Evolutionary conservation across 2,797 vertebrate genomes (phyloP).

Genomic region (Galaxias olidus): DNA sequence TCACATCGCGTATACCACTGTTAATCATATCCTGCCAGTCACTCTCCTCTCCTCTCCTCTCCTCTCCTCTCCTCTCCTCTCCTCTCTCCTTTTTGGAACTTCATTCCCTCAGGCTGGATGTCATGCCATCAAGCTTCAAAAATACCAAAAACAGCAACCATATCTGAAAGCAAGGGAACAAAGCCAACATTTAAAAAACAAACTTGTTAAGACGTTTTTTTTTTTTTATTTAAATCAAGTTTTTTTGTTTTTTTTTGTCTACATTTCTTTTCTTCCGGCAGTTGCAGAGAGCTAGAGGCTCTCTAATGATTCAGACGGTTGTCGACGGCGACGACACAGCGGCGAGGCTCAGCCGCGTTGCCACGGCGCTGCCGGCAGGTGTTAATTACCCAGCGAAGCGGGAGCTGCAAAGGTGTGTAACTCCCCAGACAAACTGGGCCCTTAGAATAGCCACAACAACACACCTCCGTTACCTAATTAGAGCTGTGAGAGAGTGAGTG

Average conservation of each 20-base stretch:
- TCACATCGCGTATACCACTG: constrained; percentile 60
- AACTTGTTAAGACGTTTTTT: constrained; percentile 23
- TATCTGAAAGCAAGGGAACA: constrained; percentile 26
- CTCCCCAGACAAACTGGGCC: constrained; percentile 46
- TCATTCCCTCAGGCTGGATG: constrained; percentile 60
- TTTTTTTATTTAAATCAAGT: too few species aligned
- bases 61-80: not conserved
- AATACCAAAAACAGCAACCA: constrained; percentile 5
- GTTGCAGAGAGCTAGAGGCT: constrained; percentile 24
- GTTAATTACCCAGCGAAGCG: constrained; percentile 71
- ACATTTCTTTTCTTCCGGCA: not conserved
- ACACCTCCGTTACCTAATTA: constrained; percentile 73
- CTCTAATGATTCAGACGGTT: constrained; percentile 47
- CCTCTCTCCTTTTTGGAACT: constrained; percentile 43
- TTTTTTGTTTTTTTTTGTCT: too few species aligned
- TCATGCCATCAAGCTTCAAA: constrained; percentile 15
- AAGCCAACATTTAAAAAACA: constrained; percentile 26
- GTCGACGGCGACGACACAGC: constrained; percentile 37
- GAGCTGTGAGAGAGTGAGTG: constrained; percentile 38
- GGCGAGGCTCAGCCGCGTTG: constrained; percentile 47
- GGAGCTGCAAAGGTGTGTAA: constrained; percentile 64
- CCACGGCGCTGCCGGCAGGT: constrained; percentile 60
- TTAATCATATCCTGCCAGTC: constrained; percentile 44
- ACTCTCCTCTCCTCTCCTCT: constrained; percentile 2
- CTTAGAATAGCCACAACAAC: constrained; percentile 54